Evolutionary conservation across 2,797 vertebrate species (phyloP).

Genomic region (Hydrolagus colliei): DNA sequence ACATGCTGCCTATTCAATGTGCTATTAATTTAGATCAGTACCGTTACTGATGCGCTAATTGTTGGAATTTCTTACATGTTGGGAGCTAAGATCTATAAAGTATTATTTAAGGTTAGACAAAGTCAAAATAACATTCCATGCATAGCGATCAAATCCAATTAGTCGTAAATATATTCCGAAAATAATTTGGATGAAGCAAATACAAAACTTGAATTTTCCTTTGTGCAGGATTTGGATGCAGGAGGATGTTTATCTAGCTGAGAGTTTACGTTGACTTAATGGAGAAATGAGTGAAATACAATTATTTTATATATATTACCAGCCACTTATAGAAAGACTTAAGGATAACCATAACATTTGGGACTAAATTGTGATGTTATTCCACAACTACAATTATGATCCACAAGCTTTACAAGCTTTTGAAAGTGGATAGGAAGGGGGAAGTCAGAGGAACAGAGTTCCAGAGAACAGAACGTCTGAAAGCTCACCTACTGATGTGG

Average conservation of each 20-base stretch:
- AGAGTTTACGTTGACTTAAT: not conserved
- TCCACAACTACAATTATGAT: too few species aligned
- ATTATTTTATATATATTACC: not conserved
- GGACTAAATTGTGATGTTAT: too few species aligned
- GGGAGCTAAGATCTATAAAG: constrained; percentile 2
- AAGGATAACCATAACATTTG: not conserved
- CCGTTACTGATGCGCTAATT: constrained; percentile 7
- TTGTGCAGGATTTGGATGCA: not conserved
- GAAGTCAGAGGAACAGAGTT: too few species aligned
- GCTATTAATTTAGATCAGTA: constrained; percentile 16
- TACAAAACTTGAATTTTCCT: not conserved
- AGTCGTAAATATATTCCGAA: not conserved
- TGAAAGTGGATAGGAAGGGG: too few species aligned
- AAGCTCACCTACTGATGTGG: too few species aligned
- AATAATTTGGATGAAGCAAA: constrained; percentile 11
- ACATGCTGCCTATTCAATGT: constrained; percentile 29
- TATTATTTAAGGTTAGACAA: not conserved
- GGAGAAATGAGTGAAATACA: not conserved
- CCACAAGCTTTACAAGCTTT: too few species aligned
- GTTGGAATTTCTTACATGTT: not conserved
- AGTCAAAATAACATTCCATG: not conserved
- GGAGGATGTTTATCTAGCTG: not conserved
- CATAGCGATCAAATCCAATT: constrained; percentile 9
- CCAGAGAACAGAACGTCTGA: too few species aligned
- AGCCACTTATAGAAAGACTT: not conserved